Evolutionary conservation across 92 coral and sea anemone species (phyloP), one percentile per base, ranked within the genome.

Genomic region (Pocillopora grandis): DNA sequence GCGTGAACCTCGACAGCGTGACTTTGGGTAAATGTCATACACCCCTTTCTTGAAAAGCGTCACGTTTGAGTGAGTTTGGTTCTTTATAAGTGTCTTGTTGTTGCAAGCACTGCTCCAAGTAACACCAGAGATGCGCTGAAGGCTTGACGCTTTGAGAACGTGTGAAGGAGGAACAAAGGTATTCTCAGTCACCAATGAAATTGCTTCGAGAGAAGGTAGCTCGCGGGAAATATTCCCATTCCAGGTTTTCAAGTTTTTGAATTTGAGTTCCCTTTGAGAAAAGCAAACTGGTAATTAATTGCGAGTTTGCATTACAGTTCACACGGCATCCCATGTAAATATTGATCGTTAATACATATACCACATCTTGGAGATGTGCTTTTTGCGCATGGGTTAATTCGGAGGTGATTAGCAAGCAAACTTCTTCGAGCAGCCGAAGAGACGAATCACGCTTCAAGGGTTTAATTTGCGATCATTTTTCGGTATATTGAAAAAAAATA

Each of bases 1-100:
- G 64, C 86, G 69, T 56, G 82, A 85, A n/a, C 93, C 98, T 10
- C 98, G 94, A 69, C 98, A 94, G 86, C 87, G 85, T 36, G 87
- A 84, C 58, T 78, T 59, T 1, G 75, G 86, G 17, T 94, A 92
- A 13, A 62, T 75, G 60, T 79, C 81, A 62, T 75, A 91, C 10
- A 65, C 83, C 6, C 90, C 95, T 17, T 76, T 56, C 19, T 70
- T 76, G 36, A 91, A 77, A 14, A 58, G 84, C 74, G 83, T 76
- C 19, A 89, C 86, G 49, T 80, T 88, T 12, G 58, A 17, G 36
- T 87, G 74, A 48, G 82, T 85, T 52, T 75, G 66, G 56, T 90
- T 90, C 35, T 76, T 93, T 3, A 81, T 64, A 19, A 93, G 88
- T 35, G 80, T 81, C 75, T 92, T 79, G 76, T 86, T 86, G 31